A percentile compares a stretch with the other conserved stretches of the same genome.
phyloP scores from a whole-genome alignment of 2,888 invertebrate genomes.

The Syrista parreyssii region DNA sequence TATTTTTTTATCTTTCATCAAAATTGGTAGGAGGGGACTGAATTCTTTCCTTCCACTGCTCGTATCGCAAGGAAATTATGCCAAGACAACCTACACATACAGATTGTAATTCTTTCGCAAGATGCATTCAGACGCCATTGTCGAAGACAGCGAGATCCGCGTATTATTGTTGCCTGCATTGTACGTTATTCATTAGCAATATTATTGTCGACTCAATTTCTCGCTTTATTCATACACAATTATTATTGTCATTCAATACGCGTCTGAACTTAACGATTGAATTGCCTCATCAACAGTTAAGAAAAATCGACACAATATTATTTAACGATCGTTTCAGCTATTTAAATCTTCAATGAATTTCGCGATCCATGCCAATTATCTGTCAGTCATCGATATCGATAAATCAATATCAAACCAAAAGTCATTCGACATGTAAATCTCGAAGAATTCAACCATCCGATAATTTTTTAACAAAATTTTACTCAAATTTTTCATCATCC shows the following conservation, averaged over 20 bases:
- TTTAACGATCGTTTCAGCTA: no score
- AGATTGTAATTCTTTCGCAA: conserved; percentile 28
- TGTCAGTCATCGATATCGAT: no score
- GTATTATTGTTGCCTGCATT: conserved; percentile 23
- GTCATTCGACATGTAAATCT: no score
- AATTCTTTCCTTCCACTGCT: background rate
- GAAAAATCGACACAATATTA: no score
- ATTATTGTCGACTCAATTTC: conserved; percentile 20
- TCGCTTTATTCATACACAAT: conserved; percentile 21
- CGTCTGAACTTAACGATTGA: no score
- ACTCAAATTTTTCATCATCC: no score
- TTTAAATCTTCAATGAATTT: no score
- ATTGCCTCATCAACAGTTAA: no score
- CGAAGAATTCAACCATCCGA: no score
- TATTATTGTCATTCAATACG: conserved; percentile 9
- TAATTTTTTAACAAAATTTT: no score
- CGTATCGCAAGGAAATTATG: conserved; percentile 25
- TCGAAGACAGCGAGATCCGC: background rate
- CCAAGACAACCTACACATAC: conserved; percentile 27
- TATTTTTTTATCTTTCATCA: background rate
- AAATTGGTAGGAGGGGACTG: background rate
- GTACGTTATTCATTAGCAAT: conserved; percentile 1
- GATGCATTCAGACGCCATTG: conserved; percentile 11
- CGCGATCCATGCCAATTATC: no score
- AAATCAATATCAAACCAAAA: no score